A percentile compares a stretch with the other conserved stretches of the same genome.
phyloP scores from a whole-genome alignment of 2,797 vertebrate genomes.

The Huso huso region DNA sequence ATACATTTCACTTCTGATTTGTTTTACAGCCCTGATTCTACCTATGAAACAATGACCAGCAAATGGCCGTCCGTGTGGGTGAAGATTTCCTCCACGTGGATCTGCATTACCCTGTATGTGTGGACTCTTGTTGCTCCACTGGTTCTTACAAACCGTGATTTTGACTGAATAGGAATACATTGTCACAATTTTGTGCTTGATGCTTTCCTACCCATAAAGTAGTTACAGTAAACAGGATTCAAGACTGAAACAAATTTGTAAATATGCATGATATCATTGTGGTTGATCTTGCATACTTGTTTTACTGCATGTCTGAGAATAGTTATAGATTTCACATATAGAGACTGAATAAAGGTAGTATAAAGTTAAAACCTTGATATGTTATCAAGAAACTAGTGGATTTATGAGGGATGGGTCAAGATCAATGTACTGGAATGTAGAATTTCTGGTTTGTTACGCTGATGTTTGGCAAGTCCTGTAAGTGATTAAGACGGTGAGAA shows the following conservation, averaged over 20 bases:
- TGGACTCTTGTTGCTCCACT: conserved; percentile 94
- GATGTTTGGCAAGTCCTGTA: too few relatives aligned
- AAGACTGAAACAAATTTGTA: conserved; percentile 32
- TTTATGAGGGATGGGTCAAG: too few relatives aligned
- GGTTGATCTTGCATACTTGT: not conserved
- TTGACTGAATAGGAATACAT: conserved; percentile 60
- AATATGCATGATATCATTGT: conserved; percentile 23
- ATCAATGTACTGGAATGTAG: too few relatives aligned
- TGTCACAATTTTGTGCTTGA: not conserved
- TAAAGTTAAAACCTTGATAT: too few relatives aligned
- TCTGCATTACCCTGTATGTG: conserved; percentile 87
- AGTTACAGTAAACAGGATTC: conserved; percentile 24
- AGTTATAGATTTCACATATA: not conserved
- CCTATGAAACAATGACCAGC: conserved; percentile 81
- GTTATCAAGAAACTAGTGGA: too few relatives aligned
- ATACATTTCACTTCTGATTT: too few relatives aligned
- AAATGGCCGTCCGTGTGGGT: conserved; percentile 96
- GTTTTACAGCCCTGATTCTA: conserved; percentile 73
- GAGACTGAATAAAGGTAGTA: too few relatives aligned
- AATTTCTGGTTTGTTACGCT: too few relatives aligned
- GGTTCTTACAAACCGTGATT: conserved; percentile 92
- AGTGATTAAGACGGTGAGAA: too few relatives aligned
- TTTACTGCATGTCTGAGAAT: conserved; percentile 11
- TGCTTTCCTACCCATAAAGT: conserved; percentile 20
- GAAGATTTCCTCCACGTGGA: conserved; percentile 96